A percentile compares a stretch with the other conserved stretches of the same genome.
These are phyloP conservation scores for Balanococcus diminutus DNA, from an alignment of 2,888 invertebrate genomes.

Conservation along the genomic window DNA sequence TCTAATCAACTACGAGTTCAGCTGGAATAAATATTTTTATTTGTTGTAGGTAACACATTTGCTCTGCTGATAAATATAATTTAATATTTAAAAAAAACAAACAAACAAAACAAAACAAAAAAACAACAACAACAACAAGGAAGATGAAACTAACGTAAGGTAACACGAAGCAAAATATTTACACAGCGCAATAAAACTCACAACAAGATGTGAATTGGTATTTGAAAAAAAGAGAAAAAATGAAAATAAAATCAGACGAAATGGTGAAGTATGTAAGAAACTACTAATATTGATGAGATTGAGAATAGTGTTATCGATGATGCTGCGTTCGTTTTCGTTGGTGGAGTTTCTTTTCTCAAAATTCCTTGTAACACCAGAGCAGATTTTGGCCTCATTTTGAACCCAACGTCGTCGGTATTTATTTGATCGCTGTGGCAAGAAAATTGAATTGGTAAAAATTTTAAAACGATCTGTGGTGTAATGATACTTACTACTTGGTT, in stretches of 20 bases:
- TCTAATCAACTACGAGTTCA: no score
- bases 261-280: neutral
- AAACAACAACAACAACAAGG: neutral
- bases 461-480: neutral
- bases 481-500: neutral
- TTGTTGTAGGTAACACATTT: no score
- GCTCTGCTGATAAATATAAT: no score
- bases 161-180: no score
- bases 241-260: neutral
- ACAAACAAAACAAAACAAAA: neutral
- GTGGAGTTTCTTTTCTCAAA: neutral
- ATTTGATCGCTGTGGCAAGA: slow-evolving; percentile 73
- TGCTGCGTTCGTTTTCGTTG: neutral
- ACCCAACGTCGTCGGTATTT: slow-evolving; percentile 64
- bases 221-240: neutral
- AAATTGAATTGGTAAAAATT: neutral
- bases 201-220: no score
- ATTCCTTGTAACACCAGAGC: slow-evolving; percentile 51
- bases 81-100: neutral
- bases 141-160: neutral
- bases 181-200: no score
- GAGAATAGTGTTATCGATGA: neutral
- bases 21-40: no score
- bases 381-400: slow-evolving; percentile 60
- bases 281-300: neutral